These are phyloP conservation scores for Romanomermis culicivorax DNA, from an alignment of 2,888 invertebrate genomes.

Conservation along the genomic window DNA sequence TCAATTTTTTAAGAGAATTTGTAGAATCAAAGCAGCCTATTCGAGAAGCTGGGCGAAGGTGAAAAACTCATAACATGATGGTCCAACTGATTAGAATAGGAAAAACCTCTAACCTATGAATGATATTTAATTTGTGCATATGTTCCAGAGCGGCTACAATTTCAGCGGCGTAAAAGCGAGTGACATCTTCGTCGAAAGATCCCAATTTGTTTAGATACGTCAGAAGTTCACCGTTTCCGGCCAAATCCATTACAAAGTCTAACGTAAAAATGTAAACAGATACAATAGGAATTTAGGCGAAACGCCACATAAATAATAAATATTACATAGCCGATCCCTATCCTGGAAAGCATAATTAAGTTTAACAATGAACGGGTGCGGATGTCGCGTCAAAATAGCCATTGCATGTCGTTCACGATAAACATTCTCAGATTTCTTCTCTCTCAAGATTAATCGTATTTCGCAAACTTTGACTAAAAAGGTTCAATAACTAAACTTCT, in stretches of 20 bases:
- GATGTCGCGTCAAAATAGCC: conserved; percentile 52
- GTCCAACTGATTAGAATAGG: neutral
- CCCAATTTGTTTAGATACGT: conserved; percentile 73
- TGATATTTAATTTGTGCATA: conserved; percentile 62
- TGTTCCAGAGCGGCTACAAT: conserved; percentile 71
- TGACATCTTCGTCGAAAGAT: conserved; percentile 64
- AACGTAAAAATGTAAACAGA: neutral
- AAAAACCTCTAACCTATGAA: conserved; percentile 45
- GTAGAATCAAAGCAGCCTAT: neutral
- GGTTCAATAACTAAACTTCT: too few relatives aligned
- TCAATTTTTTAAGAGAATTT: too few relatives aligned
- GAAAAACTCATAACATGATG: too few relatives aligned
- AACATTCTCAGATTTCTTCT: conserved; percentile 77
- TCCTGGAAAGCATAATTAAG: conserved; percentile 94
- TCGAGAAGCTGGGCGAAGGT: too few relatives aligned
- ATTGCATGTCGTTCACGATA: conserved; percentile 81
- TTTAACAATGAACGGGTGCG: conserved; percentile 64
- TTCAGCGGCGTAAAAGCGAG: conserved; percentile 82
- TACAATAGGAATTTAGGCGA: too few relatives aligned
- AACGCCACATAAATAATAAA: neutral
- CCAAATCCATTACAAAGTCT: conserved; percentile 82
- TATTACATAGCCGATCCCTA: conserved; percentile 50
- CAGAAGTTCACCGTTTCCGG: conserved; percentile 77
- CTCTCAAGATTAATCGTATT: conserved; percentile 71
- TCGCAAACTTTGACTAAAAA: conserved; percentile 91